These are phyloP conservation scores for Plectus sambesii DNA, from an alignment of 1,140 invertebrate genomes.

Conservation along the genomic window DNA sequence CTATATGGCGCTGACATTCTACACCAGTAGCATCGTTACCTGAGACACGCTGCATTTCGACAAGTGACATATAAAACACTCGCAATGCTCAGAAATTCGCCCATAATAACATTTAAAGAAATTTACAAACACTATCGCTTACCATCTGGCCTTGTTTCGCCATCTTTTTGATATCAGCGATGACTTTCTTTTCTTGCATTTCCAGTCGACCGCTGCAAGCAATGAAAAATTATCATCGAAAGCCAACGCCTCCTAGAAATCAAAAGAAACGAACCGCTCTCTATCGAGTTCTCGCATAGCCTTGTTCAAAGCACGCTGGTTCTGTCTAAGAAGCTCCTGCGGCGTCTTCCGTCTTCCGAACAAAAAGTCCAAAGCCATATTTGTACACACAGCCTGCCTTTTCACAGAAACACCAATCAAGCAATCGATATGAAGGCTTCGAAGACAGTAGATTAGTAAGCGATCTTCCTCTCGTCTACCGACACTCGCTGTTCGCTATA, in stretches of 20 bases:
- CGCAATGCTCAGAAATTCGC: constrained; percentile 2
- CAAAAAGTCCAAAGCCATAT: constrained; percentile 97
- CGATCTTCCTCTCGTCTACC: too few relatives aligned
- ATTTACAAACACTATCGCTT: too few relatives aligned
- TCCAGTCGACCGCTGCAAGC: constrained; percentile 68
- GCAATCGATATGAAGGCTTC: too few relatives aligned
- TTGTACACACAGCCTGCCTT: too few relatives aligned
- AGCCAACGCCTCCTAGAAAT: background rate
- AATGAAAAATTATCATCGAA: too few relatives aligned
- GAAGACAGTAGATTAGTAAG: too few relatives aligned
- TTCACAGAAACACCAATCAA: too few relatives aligned
- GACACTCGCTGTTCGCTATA: too few relatives aligned
- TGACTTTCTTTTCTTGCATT: constrained; percentile 96
- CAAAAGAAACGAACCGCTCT: constrained; percentile 18
- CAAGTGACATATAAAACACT: constrained; percentile 1
- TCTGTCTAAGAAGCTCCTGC: constrained; percentile 93
- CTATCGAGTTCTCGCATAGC: constrained; percentile 87
- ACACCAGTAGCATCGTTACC: too few relatives aligned
- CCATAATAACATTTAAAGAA: constrained; percentile 2
- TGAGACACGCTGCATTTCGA: too few relatives aligned
- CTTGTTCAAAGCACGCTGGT: constrained; percentile 94
- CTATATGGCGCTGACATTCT: too few relatives aligned
- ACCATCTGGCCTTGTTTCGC: constrained; percentile 99
- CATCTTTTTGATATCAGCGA: constrained; percentile 95
- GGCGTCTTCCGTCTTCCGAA: constrained; percentile 92